phyloP scores from a whole-genome alignment of 2,797 vertebrate genomes.

The Myioborus miniatus region DNA sequence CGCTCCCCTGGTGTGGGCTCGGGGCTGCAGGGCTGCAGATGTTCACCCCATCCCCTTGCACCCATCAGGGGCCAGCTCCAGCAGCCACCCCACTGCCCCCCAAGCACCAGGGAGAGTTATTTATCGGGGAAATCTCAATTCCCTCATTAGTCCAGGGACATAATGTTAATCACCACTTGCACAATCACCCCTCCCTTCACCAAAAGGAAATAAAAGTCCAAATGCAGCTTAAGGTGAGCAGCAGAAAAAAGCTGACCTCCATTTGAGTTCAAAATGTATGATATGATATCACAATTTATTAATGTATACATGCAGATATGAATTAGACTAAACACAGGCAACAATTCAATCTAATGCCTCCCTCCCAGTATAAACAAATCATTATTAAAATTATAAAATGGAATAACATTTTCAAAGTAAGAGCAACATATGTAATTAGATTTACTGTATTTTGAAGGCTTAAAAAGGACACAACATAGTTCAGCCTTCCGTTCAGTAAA shows the following conservation, averaged over 20 bases:
- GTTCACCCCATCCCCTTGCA: background rate
- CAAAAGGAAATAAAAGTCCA: background rate
- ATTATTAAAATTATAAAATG: conserved; percentile 73
- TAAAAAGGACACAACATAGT: conserved; percentile 62
- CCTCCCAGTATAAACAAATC: conserved; percentile 71
- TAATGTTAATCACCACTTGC: background rate
- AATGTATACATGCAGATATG: conserved; percentile 53
- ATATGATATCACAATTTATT: conserved; percentile 40
- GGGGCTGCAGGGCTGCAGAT: conserved; percentile 33
- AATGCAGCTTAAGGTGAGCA: conserved; percentile 20
- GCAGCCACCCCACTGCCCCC: background rate
- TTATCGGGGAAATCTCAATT: background rate
- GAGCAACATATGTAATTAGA: conserved; percentile 76
- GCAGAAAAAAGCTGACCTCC: background rate
- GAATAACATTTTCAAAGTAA: conserved; percentile 71
- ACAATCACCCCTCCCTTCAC: background rate
- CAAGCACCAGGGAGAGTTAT: accelerated
- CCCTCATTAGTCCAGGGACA: background rate
- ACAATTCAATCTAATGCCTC: conserved; percentile 61
- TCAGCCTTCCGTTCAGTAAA: conserved; percentile 70
- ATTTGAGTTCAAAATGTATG: conserved; percentile 37
- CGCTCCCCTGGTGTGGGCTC: background rate
- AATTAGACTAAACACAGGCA: conserved; percentile 69
- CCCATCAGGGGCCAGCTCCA: background rate
- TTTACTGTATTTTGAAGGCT: conserved; percentile 70